Base-by-base conservation (phyloP, 2,113 vertebrate species). In the Tragelaphus strepsiceros region DNA sequence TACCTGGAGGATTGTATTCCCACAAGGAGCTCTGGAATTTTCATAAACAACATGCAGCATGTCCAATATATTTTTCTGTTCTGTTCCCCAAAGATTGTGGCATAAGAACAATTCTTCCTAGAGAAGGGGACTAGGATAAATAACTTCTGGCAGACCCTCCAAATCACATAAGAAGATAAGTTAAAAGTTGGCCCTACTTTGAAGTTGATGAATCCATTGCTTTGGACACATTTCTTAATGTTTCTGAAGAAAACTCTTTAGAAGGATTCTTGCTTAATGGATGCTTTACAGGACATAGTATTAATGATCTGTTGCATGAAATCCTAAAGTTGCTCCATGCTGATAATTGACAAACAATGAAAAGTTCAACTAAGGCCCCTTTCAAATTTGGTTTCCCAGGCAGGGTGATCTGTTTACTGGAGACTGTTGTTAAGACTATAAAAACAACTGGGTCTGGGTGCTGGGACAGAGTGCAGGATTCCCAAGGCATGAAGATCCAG, bases 391-490 rank as follows among this genome's bases (percentile, higher is more conserved):
- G 10, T 92, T 95, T 96, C 88, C 62, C 74, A 88, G 6, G 8
- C 26, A 58, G 51, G 35, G 32, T 59, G 89, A 83, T 95, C 67
- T 97, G 58, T 97, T 97, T 95, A 92, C 88, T 94, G 54, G 96
- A 98, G 87, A 96, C 89, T 56, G 97, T 95, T 97, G 97, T 95
- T 87, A 97, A 61, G 97, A 86, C 24, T 43, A 46, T 78, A 64
- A 91, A 97, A 30, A 96, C 74, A 97, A n/a, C n/a, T n/a, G 32
- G 35, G 53, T 61, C 49, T 82, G 49, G 53, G 61, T 82, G 51
- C 78, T 7, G 12, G 67, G 88, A 46, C 54, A 90, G 81, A 90
- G 53, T 2, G 1, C 59, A 61, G 77, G 58, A 90, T 77, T 67
- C 54, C 56, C 10, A 28, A 17, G n/a, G 49, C 49, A 86, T 43